Percentiles rank a stretch among this genome's conserved stretches.
Conservation (phyloP, 1,140 invertebrate species). For the Neuroterus valhalla region DNA sequence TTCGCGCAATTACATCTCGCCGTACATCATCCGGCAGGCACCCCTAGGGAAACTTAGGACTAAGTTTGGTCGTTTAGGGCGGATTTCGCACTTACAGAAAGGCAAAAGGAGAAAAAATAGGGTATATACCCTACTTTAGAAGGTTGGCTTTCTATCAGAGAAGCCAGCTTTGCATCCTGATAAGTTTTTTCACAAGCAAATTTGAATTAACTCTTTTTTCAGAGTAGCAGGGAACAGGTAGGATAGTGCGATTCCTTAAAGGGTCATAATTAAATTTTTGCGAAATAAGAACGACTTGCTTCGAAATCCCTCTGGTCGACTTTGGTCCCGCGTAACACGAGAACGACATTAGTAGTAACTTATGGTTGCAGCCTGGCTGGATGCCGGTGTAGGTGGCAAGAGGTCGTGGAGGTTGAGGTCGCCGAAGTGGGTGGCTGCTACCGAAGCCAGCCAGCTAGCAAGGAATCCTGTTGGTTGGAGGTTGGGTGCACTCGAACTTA, state of each 20-base stretch:
- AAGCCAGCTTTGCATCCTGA: not conserved
- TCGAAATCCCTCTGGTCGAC: conserved; percentile 54
- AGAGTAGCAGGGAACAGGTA: not conserved
- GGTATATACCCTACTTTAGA: not conserved
- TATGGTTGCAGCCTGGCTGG: conserved; percentile 68
- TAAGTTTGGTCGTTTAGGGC: conserved; percentile 3
- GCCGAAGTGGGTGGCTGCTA: conserved; percentile 46
- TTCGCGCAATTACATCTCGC: conserved; percentile 70
- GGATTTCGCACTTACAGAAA: conserved; percentile 20
- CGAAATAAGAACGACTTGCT: conserved; percentile 33
- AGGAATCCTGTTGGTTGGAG: conserved; percentile 44
- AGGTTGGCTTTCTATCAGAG: not conserved
- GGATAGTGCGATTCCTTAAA: conserved; percentile 21
- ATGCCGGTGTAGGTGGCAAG: conserved; percentile 51
- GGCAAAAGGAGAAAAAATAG: conserved; percentile 2
- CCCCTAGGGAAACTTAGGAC: conserved; percentile 44
- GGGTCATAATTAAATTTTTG: conserved; percentile 59
- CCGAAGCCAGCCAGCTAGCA: conserved; percentile 51
- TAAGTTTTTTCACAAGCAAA: not conserved
- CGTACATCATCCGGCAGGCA: conserved; percentile 62
- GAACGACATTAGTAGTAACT: conserved; percentile 74
- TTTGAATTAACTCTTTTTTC: not conserved
- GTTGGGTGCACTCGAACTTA: conserved; percentile 60
- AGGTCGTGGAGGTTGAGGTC: conserved; percentile 51
- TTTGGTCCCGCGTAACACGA: conserved; percentile 62